Conservation (phyloP, 2,888 invertebrate genomes). For the Pammene aurita region DNA sequence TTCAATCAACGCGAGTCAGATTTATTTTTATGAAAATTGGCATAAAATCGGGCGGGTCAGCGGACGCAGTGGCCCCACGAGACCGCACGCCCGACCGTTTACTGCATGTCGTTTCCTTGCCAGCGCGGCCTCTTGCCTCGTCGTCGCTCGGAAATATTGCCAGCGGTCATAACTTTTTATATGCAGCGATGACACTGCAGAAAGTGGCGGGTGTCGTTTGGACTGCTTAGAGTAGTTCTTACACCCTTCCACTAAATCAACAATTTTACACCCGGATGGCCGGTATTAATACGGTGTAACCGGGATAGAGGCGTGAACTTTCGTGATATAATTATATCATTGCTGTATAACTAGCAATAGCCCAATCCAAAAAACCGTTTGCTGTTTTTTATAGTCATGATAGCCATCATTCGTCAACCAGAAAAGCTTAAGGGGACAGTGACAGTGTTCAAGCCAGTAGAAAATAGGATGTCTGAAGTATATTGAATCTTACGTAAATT, state of each 20-base stretch:
- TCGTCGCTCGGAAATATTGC: constrained; percentile 76
- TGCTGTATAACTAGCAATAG: no score
- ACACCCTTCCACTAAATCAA: constrained; percentile 35
- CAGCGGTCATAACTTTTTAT: constrained; percentile 83
- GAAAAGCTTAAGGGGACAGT: no score
- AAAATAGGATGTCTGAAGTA: no score
- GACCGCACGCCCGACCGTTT: constrained; percentile 82
- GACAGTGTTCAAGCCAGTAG: no score
- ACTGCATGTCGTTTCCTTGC: constrained; percentile 82
- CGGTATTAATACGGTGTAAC: no score
- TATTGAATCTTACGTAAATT: no score
- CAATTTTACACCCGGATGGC: no score
- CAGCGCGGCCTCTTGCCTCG: constrained; percentile 54
- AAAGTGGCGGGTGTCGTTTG: constrained; percentile 67
- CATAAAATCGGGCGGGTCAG: constrained; percentile 82
- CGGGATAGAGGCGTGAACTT: no score
- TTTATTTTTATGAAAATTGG: constrained; percentile 84
- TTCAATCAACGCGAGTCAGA: constrained; percentile 82
- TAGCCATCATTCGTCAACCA: no score
- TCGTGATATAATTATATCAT: no score
- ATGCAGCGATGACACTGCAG: constrained; percentile 83
- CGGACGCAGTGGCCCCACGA: constrained; percentile 76
- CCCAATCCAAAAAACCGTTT: no score
- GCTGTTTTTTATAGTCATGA: no score
- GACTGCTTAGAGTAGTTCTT: constrained; percentile 57